These are phyloP conservation scores for Rhinichthys osculus DNA, from an alignment of 2,797 vertebrate genomes.

Conservation along the genomic window DNA sequence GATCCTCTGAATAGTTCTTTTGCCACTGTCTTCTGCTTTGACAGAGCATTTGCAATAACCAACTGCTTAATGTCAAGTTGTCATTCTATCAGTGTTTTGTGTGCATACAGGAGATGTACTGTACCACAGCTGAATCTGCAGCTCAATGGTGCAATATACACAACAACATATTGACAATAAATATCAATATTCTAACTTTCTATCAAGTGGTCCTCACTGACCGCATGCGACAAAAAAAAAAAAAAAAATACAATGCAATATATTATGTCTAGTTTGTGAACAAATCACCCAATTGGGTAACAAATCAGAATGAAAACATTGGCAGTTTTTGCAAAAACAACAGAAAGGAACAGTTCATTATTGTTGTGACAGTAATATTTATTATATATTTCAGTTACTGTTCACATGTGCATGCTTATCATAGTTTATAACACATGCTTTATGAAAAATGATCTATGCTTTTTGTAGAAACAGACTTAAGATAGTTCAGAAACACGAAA, in stretches of 20 bases:
- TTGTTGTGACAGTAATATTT: background rate
- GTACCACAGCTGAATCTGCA: background rate
- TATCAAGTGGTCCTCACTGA: background rate
- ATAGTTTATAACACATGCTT: background rate
- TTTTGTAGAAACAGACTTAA: background rate
- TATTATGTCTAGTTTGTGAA: background rate
- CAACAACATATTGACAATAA: background rate
- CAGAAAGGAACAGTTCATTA: background rate
- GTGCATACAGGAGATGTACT: background rate
- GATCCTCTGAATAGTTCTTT: background rate
- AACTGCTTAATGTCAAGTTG: background rate
- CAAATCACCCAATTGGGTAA: background rate
- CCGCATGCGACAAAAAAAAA: too few species aligned
- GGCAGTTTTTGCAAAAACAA: background rate
- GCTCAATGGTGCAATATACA: background rate
- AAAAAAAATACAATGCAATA: background rate
- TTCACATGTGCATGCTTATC: background rate
- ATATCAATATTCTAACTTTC: background rate
- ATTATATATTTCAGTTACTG: background rate
- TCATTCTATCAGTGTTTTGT: background rate
- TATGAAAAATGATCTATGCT: background rate
- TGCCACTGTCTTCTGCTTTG: conserved; percentile 1
- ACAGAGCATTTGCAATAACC: background rate
- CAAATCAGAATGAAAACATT: background rate
- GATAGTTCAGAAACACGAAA: background rate